Percentiles rank a stretch among this genome's conserved stretches.
phyloP scores from a whole-genome alignment of 2,113 vertebrate species.

The Picathartes gymnocephalus region DNA sequence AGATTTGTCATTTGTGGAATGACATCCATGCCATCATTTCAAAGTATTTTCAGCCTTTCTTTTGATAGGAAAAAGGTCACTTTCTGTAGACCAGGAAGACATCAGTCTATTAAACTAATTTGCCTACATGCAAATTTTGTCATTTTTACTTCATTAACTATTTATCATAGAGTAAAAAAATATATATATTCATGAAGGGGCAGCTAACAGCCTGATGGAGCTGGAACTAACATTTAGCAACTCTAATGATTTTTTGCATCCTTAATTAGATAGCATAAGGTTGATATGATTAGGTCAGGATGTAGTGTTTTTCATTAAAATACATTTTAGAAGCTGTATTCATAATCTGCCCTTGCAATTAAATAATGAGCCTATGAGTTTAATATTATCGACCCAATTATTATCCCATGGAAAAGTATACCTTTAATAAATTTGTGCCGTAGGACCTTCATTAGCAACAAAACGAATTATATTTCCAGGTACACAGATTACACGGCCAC shows the following conservation, averaged over 20 bases:
- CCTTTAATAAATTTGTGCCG: slow-evolving; percentile 95
- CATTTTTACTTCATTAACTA: slow-evolving; percentile 97
- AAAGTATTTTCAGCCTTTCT: slow-evolving; percentile 82
- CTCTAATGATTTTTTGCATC: slow-evolving; percentile 99
- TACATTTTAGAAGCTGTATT: slow-evolving; percentile 97
- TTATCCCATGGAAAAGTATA: slow-evolving; percentile 90
- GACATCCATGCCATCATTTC: slow-evolving; percentile 79
- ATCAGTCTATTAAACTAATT: slow-evolving; percentile 94
- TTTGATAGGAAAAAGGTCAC: slow-evolving; percentile 87
- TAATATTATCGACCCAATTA: slow-evolving; percentile 98
- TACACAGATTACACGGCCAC: slow-evolving; percentile 57
- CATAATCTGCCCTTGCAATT: slow-evolving; percentile 98
- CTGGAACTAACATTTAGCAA: slow-evolving; percentile 99
- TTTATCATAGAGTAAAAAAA: slow-evolving; percentile 89
- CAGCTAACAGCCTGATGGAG: slow-evolving; percentile 89
- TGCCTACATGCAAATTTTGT: slow-evolving; percentile 98
- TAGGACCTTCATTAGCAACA: slow-evolving; percentile 90
- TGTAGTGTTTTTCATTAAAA: slow-evolving; percentile 99
- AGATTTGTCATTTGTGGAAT: slow-evolving; percentile 83
- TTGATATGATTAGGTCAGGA: slow-evolving; percentile 99
- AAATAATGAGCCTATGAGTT: slow-evolving; percentile 96
- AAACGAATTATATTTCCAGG: slow-evolving; percentile 74
- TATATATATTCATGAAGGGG: slow-evolving; percentile 88
- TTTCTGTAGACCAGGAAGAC: slow-evolving; percentile 88
- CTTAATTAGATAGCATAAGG: slow-evolving; percentile 99